Evolutionary conservation across 2,113 vertebrate genomes (phyloP).

Genomic region (Rhinolophus ferrumequinum): DNA sequence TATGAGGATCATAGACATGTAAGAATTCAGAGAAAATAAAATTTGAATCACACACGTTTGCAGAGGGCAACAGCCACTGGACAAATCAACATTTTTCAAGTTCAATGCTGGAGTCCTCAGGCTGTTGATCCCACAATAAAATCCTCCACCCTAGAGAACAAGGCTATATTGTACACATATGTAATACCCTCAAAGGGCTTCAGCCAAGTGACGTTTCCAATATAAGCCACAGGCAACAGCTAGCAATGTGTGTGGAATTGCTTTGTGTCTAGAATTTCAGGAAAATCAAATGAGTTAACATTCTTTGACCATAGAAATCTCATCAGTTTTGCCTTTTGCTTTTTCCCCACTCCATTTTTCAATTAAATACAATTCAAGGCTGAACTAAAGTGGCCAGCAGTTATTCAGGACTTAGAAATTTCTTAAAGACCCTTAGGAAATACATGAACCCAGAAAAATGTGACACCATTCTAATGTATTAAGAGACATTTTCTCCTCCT

Average conservation of each 20-base stretch:
- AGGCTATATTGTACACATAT: conserved; percentile 74
- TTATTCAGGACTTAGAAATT: conserved; percentile 32
- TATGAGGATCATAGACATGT: background rate
- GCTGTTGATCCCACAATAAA: conserved; percentile 72
- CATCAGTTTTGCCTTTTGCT: conserved; percentile 78
- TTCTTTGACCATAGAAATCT: conserved; percentile 71
- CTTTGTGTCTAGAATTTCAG: conserved; percentile 79
- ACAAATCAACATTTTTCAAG: conserved; percentile 75
- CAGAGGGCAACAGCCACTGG: conserved; percentile 55
- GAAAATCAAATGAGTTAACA: conserved; percentile 82
- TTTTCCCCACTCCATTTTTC: conserved; percentile 62
- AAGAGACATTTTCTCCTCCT: background rate
- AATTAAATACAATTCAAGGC: conserved; percentile 72
- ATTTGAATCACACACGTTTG: conserved; percentile 57
- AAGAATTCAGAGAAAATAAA: conserved; percentile 59
- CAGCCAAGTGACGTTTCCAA: conserved; percentile 73
- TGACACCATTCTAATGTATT: background rate
- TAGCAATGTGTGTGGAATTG: conserved; percentile 72
- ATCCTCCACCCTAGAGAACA: conserved; percentile 71
- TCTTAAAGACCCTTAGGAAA: conserved; percentile 50
- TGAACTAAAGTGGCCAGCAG: conserved; percentile 39
- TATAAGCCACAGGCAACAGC: conserved; percentile 78
- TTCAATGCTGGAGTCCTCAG: conserved; percentile 51
- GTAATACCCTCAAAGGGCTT: conserved; percentile 74
- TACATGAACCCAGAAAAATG: background rate